Percentiles rank a stretch among this genome's conserved stretches.
Conservation (phyloP, 2,888 invertebrate genomes). For the Deroplatys truncata region DNA sequence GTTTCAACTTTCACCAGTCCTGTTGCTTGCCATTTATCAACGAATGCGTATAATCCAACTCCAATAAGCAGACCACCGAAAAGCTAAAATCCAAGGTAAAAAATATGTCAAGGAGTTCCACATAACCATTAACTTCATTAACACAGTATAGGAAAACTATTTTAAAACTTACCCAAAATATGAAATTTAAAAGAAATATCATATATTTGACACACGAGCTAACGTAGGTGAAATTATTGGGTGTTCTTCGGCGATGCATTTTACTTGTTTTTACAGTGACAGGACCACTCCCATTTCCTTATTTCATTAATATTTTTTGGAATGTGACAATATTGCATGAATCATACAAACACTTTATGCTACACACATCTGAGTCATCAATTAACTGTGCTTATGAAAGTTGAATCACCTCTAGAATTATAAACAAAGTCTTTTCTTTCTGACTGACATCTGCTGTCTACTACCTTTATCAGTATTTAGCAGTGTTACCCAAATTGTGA, state of each 20-base stretch:
- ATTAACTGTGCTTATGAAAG: background rate
- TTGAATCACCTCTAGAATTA: background rate
- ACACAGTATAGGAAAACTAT: background rate
- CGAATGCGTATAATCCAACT: constrained; percentile 85
- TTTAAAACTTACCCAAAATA: constrained; percentile 75
- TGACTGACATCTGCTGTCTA: background rate
- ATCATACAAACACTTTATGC: background rate
- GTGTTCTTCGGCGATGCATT: constrained; percentile 53
- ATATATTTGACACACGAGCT: constrained; percentile 86
- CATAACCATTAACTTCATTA: background rate
- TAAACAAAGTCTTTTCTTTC: background rate
- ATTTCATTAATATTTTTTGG: background rate
- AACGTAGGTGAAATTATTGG: constrained; percentile 71
- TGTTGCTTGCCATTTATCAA: constrained; percentile 88
- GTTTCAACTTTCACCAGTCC: constrained; percentile 80
- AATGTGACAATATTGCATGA: background rate
- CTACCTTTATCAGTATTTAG: background rate
- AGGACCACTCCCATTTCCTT: constrained; percentile 5
- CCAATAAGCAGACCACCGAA: constrained; percentile 82
- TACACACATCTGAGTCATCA: background rate
- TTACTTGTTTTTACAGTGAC: background rate
- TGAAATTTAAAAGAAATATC: constrained; percentile 83
- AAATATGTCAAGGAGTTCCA: background rate
- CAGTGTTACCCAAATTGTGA: background rate
- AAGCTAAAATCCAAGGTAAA: constrained; percentile 57